These are phyloP conservation scores for Lucifuga dentata DNA, from an alignment of 2,113 vertebrate genomes.

Conservation along the genomic window DNA sequence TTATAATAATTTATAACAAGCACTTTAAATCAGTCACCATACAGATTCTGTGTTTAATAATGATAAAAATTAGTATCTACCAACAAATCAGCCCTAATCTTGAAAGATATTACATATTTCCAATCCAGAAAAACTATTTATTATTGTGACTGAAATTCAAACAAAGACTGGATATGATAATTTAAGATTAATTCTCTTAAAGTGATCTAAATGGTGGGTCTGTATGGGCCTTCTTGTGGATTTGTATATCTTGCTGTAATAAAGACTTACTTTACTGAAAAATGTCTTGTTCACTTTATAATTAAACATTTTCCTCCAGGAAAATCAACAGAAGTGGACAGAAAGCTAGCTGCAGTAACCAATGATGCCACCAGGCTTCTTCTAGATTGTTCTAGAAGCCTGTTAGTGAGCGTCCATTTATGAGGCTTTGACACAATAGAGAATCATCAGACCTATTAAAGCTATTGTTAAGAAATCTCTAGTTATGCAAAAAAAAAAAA, in stretches of 20 bases:
- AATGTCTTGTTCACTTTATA: constrained; percentile 15
- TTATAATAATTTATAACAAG: constrained; percentile 58
- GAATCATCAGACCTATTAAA: neutral
- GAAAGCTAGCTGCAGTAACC: neutral
- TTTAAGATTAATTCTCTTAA: constrained; percentile 38
- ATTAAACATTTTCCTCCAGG: neutral
- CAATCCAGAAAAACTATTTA: constrained; percentile 36
- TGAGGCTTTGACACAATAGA: fast-evolving
- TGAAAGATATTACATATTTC: constrained; percentile 42
- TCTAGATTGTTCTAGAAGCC: constrained; percentile 65
- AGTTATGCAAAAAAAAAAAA: no score
- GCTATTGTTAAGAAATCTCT: neutral
- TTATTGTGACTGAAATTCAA: constrained; percentile 4
- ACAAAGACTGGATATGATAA: constrained; percentile 9
- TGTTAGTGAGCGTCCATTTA: neutral
- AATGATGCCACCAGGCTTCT: constrained; percentile 10
- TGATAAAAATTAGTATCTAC: constrained; percentile 24
- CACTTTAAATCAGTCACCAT: constrained; percentile 64
- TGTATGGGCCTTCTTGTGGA: constrained; percentile 32
- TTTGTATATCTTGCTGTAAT: constrained; percentile 66
- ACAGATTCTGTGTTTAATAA: constrained; percentile 38
- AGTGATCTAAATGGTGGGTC: constrained; percentile 49
- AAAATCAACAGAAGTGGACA: neutral
- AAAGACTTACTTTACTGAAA: constrained; percentile 59
- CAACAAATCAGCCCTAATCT: constrained; percentile 28